Evolutionary conservation across 2,888 invertebrate genomes (phyloP), one percentile per base, ranked within the genome.

Genomic region (Drosophila macrospina): DNA sequence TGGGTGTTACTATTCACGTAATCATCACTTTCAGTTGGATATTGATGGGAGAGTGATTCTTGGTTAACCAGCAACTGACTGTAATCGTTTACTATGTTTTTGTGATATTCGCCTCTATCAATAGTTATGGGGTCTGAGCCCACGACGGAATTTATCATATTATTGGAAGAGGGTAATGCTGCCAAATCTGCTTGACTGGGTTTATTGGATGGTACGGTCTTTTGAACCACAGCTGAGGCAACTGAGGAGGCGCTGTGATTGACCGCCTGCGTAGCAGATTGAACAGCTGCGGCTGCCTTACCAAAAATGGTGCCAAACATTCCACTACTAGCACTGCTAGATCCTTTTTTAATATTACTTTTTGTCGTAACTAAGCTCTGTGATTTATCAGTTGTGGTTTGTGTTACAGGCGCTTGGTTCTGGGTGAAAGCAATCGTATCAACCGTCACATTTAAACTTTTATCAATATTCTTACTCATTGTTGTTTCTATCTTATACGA

Each of bases 281-380:
- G 91, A 37, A 91, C 90, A 6, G 91, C 91, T 26, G 91, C 91
- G 42, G 91, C 91, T 11, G 91, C 91, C 69, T 91, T 91, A 0
- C 89, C 91, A 47, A 91, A 81, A 56, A 91, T 88, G 4, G 90
- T 91, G n/a, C 91, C 91, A 36, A 91, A 88, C 88, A 91, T 83
- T 8, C 91, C 85, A 26, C 65, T 44, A 24, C 26, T 39, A 32
- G 48, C 36, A 7, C 63, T 11, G 15, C 72, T 69, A 37, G 47
- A 36, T 34, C 16, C 28, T 15, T 42, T 34, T 7, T 67, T 66
- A 1, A 13, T n/a, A 1, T 13, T 50, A 1, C 34, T 24, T 6
- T 64, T 69, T 6, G 7, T 13, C 16, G 28, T 10, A 4, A 30
- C 16, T 8, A 41, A 5, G 2, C 1, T 47, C 45, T 26, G n/a